Conservation (phyloP, 2,888 invertebrate genomes). For the Drosophila birchii region DNA sequence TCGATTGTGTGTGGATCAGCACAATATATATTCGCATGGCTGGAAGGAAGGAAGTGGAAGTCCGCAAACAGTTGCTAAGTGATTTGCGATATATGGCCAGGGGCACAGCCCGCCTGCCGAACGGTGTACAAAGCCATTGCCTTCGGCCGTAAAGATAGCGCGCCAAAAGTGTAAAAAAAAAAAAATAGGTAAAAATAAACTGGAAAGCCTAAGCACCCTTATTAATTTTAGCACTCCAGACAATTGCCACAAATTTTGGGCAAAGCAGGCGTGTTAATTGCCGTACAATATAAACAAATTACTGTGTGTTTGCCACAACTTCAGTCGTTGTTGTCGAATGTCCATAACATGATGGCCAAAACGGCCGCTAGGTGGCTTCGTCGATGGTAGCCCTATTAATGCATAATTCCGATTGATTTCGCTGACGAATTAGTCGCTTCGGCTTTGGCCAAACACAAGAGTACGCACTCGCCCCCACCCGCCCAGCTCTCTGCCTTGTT, state of each 20-base stretch:
- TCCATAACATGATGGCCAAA: constrained; percentile 22
- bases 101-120: constrained; percentile 24
- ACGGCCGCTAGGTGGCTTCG: constrained; percentile 33
- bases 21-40: constrained; percentile 15
- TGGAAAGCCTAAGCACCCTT: constrained; percentile 61
- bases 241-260: constrained; percentile 72
- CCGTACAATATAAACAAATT: constrained; percentile 76
- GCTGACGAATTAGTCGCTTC: constrained; percentile 20
- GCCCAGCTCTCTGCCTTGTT: constrained; percentile 58
- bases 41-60: constrained; percentile 9
- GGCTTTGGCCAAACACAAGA: constrained; percentile 16
- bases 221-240: constrained; percentile 75
- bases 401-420: constrained; percentile 28
- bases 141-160: constrained; percentile 52
- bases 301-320: constrained; percentile 40
- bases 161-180: constrained; percentile 55
- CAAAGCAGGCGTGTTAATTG: constrained; percentile 78
- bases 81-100: constrained; percentile 14
- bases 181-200: constrained; percentile 30
- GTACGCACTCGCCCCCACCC: constrained; percentile 17
- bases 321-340: constrained; percentile 7
- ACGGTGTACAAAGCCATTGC: constrained; percentile 13
- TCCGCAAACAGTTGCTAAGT: constrained; percentile 14
- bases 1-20: constrained; percentile 38
- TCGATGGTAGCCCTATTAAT: constrained; percentile 7